Percentiles rank a stretch among this genome's conserved stretches.
phyloP scores from a whole-genome alignment of 2,797 vertebrate genomes.

The Acomys russatus region DNA sequence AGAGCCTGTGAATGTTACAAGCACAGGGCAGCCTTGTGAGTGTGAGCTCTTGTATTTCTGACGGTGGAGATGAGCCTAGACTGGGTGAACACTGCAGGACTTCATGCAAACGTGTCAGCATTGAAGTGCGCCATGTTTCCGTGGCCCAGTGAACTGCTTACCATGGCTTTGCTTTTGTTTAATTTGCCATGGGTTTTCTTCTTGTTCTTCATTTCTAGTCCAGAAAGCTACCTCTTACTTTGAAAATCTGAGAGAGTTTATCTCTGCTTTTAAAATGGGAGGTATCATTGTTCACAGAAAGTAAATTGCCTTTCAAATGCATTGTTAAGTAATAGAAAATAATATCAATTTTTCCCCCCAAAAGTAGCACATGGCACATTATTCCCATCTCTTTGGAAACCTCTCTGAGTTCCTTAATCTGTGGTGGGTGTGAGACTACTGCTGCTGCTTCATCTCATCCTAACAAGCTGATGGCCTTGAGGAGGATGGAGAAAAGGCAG shows the following conservation, averaged over 20 bases:
- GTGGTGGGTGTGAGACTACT: not conserved
- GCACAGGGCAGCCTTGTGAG: slow-evolving; percentile 53
- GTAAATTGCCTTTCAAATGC: slow-evolving; percentile 50
- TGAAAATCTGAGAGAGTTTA: slow-evolving; percentile 31
- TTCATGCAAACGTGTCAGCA: slow-evolving; percentile 43
- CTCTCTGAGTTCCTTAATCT: not conserved
- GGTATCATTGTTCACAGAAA: not conserved
- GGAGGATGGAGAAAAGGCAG: not conserved
- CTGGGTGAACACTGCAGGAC: slow-evolving; percentile 38
- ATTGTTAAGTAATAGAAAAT: slow-evolving; percentile 57
- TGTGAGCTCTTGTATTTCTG: slow-evolving; percentile 52
- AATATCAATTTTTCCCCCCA: not conserved
- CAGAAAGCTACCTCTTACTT: not conserved
- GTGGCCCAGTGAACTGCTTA: not conserved
- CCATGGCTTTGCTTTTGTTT: not conserved
- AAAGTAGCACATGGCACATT: not conserved
- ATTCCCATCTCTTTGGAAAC: slow-evolving; percentile 24
- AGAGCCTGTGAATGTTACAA: slow-evolving; percentile 76
- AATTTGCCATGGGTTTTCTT: not conserved
- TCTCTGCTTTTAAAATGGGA: slow-evolving; percentile 36
- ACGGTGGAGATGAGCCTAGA: slow-evolving; percentile 51
- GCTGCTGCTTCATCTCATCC: slow-evolving; percentile 32
- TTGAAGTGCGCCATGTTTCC: not conserved
- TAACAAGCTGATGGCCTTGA: slow-evolving; percentile 32
- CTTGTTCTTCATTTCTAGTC: not conserved